Conservation (phyloP, 2,113 vertebrate genomes). For the Prolemur simus region DNA sequence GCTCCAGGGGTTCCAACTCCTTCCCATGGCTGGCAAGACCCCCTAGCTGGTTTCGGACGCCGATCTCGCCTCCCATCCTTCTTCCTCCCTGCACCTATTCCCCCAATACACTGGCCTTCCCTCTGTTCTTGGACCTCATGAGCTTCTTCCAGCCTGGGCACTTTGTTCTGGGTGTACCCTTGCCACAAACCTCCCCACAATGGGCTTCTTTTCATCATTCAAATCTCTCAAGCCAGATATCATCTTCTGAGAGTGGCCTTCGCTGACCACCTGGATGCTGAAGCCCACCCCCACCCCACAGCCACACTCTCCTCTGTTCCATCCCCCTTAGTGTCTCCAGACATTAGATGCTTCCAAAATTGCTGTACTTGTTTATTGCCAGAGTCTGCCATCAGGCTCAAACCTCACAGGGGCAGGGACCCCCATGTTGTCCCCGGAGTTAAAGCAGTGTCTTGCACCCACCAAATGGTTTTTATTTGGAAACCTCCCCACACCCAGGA, state of each 20-base stretch:
- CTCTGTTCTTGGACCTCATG: not conserved
- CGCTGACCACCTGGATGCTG: not conserved
- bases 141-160: not conserved
- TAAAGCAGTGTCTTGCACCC: not conserved
- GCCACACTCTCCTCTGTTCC: fast-evolving
- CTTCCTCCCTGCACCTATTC: too few relatives aligned
- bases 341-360: not conserved
- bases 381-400: not conserved
- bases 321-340: not conserved
- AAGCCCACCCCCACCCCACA: fast-evolving
- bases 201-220: not conserved
- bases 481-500: not conserved
- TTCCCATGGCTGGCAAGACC: not conserved
- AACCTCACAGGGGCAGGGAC: not conserved
- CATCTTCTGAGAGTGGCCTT: not conserved
- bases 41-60: not conserved
- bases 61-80: fast-evolving
- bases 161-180: not conserved
- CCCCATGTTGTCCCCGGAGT: not conserved
- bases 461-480: not conserved
- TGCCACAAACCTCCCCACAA: too few relatives aligned
- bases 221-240: not conserved
- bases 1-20: too few relatives aligned
- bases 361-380: not conserved
- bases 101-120: too few relatives aligned